These are phyloP conservation scores for Mus pahari DNA, from an alignment of 2,113 vertebrate species.

Conservation along the genomic window DNA sequence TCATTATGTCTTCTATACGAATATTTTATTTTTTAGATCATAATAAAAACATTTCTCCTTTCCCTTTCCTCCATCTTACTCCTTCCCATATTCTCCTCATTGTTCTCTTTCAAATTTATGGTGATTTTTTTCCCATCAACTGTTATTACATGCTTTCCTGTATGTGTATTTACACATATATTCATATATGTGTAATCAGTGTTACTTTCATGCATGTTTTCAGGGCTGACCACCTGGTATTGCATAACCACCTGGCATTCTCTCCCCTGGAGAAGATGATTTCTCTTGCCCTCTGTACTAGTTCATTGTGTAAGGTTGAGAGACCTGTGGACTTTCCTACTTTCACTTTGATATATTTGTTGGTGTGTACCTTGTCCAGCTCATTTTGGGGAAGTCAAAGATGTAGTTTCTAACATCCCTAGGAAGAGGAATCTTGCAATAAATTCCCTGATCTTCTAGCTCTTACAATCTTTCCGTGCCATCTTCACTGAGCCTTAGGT, in stretches of 20 bases:
- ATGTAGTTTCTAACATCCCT: background rate
- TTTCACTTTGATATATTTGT: background rate
- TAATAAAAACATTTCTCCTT: background rate
- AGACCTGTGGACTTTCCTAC: accelerated
- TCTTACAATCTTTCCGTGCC: background rate
- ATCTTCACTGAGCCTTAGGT: background rate
- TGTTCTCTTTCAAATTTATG: background rate
- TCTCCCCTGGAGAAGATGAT: background rate
- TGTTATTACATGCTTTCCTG: background rate
- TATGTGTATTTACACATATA: background rate
- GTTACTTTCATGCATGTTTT: too few relatives aligned
- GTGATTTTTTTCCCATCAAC: background rate
- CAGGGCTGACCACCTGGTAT: background rate
- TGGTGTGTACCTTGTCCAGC: background rate
- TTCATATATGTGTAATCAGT: background rate
- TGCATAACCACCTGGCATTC: background rate
- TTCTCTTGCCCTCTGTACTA: too few relatives aligned
- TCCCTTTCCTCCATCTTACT: background rate
- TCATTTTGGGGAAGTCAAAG: background rate
- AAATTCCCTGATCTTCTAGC: background rate
- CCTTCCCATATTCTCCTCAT: background rate
- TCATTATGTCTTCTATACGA: background rate
- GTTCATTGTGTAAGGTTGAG: background rate
- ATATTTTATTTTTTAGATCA: background rate
- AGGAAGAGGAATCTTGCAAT: background rate